Percentiles rank a stretch among this genome's conserved stretches.
phyloP scores from a whole-genome alignment of 2,113 vertebrate species.

The Mesocricetus auratus region DNA sequence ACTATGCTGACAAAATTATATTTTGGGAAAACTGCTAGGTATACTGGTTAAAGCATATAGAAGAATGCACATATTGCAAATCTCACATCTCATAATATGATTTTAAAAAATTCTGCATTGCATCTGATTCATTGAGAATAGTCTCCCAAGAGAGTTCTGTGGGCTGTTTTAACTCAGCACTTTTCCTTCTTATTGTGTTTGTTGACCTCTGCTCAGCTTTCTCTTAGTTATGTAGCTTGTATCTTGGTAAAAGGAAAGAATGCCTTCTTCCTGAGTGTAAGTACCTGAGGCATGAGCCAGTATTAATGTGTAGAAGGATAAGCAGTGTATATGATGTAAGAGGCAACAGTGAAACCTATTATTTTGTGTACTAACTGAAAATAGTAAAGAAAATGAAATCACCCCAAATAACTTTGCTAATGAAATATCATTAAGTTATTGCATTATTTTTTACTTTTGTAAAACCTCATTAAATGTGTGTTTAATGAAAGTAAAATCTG shows the following conservation, averaged over 20 bases:
- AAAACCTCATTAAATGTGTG: background rate
- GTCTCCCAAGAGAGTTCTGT: background rate
- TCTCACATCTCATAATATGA: conserved; percentile 19
- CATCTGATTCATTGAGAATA: background rate
- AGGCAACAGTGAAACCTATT: background rate
- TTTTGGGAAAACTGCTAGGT: background rate
- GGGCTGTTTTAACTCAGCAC: background rate
- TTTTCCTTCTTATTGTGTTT: background rate
- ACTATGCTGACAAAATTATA: conserved; percentile 9
- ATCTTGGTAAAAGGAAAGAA: background rate
- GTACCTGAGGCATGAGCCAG: background rate
- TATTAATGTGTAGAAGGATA: background rate
- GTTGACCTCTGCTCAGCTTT: background rate
- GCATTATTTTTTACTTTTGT: background rate
- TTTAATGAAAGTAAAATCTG: background rate
- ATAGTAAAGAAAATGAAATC: background rate
- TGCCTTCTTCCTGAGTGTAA: background rate
- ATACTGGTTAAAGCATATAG: conserved; percentile 18
- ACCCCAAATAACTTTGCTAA: background rate
- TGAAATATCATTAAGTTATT: background rate
- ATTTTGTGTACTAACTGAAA: background rate
- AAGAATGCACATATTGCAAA: conserved; percentile 34
- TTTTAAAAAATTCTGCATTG: background rate
- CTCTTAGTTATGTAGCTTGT: background rate
- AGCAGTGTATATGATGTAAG: background rate